Evolutionary conservation across 2,797 vertebrate species (phyloP).

Genomic region (Phrynocephalus guinanensis): DNA sequence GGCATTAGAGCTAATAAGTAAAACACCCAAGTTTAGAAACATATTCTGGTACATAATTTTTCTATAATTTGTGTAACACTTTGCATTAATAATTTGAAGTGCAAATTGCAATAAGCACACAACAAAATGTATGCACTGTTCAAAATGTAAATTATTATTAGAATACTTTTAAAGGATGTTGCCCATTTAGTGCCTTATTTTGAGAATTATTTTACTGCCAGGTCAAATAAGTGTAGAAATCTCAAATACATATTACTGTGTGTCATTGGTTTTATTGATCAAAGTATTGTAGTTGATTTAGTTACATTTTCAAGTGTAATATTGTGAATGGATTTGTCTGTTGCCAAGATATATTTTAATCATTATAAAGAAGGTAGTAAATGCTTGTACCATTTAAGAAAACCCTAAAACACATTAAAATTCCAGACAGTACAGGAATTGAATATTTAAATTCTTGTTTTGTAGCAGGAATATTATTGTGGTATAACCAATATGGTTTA

Average conservation of each 20-base stretch:
- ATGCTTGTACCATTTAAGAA: slow-evolving; percentile 52
- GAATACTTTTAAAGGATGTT: slow-evolving; percentile 94
- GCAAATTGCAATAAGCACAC: slow-evolving; percentile 91
- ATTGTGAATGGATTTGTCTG: slow-evolving; percentile 79
- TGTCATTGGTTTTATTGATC: slow-evolving; percentile 72
- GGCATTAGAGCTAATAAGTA: slow-evolving; percentile 89
- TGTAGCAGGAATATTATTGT: slow-evolving; percentile 76
- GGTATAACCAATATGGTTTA: slow-evolving; percentile 82
- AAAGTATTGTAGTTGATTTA: slow-evolving; percentile 73
- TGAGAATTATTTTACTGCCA: slow-evolving; percentile 93
- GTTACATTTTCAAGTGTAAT: slow-evolving; percentile 79
- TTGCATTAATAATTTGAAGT: slow-evolving; percentile 93
- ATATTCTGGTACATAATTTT: slow-evolving; percentile 87
- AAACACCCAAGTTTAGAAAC: slow-evolving; percentile 79
- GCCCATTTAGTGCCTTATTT: slow-evolving; percentile 97
- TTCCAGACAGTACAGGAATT: slow-evolving; percentile 78
- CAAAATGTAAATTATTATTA: slow-evolving; percentile 99
- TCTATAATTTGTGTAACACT: slow-evolving; percentile 92
- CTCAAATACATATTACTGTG: slow-evolving; percentile 72
- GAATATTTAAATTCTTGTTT: slow-evolving; percentile 77
- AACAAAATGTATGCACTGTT: slow-evolving; percentile 92
- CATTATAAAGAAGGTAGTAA: slow-evolving; percentile 68
- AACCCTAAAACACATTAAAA: slow-evolving; percentile 67
- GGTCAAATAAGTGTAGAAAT: slow-evolving; percentile 80
- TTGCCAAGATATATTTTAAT: slow-evolving; percentile 78